These are phyloP conservation scores for Acanthopleura granulata DNA, from an alignment of 2,888 invertebrate species.

Conservation along the genomic window DNA sequence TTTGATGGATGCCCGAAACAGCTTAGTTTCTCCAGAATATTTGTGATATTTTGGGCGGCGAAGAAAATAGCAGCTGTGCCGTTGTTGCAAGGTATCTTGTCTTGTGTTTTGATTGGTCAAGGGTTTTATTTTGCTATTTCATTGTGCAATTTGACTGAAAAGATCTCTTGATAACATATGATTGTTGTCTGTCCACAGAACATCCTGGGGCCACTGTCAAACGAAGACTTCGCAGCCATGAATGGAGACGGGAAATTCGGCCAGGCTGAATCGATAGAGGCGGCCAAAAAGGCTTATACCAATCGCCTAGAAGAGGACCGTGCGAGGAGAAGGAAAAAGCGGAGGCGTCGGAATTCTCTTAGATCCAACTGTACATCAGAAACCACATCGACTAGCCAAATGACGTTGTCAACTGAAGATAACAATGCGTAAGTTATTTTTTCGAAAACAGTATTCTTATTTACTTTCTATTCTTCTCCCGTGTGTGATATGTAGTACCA, in stretches of 20 bases:
- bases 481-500: no score
- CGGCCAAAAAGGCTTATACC: constrained; percentile 2
- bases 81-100: no score
- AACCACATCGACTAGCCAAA: constrained; percentile 39
- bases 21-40: background rate
- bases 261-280: constrained; percentile 3
- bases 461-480: no score
- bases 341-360: constrained; percentile 34
- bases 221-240: constrained; percentile 6
- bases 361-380: constrained; percentile 38
- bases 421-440: constrained; percentile 7
- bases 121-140: no score
- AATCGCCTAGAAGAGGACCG: background rate
- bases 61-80: no score
- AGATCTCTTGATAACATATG: background rate
- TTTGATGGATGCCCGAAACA: background rate
- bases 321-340: constrained; percentile 24
- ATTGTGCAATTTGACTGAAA: no score
- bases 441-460: no score
- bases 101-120: no score
- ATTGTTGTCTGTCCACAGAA: background rate
- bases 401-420: constrained; percentile 27
- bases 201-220: background rate
- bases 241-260: constrained; percentile 6
- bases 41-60: no score